Evolutionary conservation across 1,140 invertebrate genomes (phyloP).

Genomic region (Papilio polytes): DNA sequence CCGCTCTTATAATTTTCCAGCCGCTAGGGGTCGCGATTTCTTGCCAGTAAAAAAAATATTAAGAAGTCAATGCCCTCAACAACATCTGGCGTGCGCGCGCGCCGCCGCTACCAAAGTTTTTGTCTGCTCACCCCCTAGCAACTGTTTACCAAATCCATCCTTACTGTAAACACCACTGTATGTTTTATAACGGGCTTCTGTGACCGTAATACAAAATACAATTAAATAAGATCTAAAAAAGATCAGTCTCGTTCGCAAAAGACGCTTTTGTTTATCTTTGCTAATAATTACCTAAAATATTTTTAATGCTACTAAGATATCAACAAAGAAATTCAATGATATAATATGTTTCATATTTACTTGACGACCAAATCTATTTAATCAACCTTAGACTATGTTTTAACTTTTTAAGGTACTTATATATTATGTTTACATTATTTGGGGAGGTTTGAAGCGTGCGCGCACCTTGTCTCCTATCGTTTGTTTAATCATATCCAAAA

Average conservation of each 20-base stretch:
- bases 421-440: neutral
- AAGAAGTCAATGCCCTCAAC: constrained; percentile 72
- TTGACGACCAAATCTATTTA: no score
- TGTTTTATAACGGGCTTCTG: constrained; percentile 1
- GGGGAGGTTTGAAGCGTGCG: constrained; percentile 48
- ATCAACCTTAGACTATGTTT: neutral
- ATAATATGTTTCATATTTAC: no score
- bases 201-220: neutral
- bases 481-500: constrained; percentile 73
- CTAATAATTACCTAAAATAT: no score
- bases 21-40: constrained; percentile 74
- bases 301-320: no score
- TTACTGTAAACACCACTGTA: constrained; percentile 26
- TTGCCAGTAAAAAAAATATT: constrained; percentile 62
- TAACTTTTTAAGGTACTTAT: neutral
- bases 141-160: constrained; percentile 44
- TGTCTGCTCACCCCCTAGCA: constrained; percentile 61
- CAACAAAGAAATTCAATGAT: no score
- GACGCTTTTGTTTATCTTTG: no score
- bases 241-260: no score
- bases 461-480: constrained; percentile 78
- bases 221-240: neutral
- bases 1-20: constrained; percentile 59
- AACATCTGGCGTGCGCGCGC: constrained; percentile 73
- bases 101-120: constrained; percentile 55